phyloP scores from a whole-genome alignment of 2,797 vertebrate species.

The Rallus crepitans region DNA sequence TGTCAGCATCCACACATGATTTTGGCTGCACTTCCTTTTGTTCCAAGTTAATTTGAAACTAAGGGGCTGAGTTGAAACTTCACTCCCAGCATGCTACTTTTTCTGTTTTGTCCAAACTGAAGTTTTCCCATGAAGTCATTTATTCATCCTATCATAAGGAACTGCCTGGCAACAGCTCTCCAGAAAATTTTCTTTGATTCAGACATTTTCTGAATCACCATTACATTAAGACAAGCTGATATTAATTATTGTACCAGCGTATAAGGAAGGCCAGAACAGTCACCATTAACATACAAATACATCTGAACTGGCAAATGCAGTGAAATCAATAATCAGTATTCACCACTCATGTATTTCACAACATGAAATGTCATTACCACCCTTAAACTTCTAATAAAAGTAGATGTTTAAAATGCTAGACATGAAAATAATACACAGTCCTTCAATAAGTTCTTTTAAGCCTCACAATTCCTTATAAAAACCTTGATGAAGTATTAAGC shows the following conservation, averaged over 20 bases:
- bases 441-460: not conserved
- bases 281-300: not conserved
- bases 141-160: not conserved
- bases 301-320: not conserved
- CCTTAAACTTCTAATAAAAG: not conserved
- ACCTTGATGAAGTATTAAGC: not conserved
- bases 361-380: not conserved
- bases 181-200: not conserved
- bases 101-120: not conserved
- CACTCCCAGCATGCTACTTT: not conserved
- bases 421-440: not conserved
- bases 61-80: not conserved
- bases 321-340: not conserved
- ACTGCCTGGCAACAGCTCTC: not conserved
- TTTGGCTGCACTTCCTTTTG: not conserved
- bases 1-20: not conserved
- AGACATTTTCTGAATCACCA: not conserved
- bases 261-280: not conserved
- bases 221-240: not conserved
- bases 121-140: not conserved
- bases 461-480: accelerated
- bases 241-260: not conserved
- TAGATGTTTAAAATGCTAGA: not conserved
- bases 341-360: not conserved
- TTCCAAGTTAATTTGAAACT: not conserved